Base-by-base conservation (phyloP, 2,888 invertebrate genomes). In the Dasysyrphus albostriatus region DNA sequence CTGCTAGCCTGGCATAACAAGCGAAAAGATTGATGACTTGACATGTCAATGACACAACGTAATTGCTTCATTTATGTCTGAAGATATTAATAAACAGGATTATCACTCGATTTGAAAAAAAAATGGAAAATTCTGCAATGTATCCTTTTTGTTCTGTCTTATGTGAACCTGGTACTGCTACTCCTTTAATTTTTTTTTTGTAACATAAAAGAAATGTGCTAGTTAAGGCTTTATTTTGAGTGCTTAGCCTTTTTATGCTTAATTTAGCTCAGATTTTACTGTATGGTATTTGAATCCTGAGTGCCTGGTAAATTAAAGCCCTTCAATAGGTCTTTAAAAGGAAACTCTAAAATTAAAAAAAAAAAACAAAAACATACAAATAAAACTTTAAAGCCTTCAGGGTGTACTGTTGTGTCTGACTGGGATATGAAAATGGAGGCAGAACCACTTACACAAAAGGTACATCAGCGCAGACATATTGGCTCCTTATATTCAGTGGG, bases 21-120 rank as follows among this genome's bases (percentile, higher is more conserved):
- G 90, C 90, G 90, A 91, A 92, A 92, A 92, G 92, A 92, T 92
- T 92, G 92, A 92, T 92, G 92, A 92, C 91, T 92, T 92, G 92
- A 92, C 92, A 90, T 91, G 92, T 92, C 91, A 92, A 92, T 92
- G 92, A 92, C 90, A 90, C 76, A 88, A 74, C 79, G 70, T 78
- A 83, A 88, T 83, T 84, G 51, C 69, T 63, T 14, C 75, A 44
- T 74, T 59, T 24, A 44, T 51, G 37, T 14, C 34, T 14, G 34
- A 39, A 67, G 54, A 9, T 69, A 65, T 44, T 75, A 79, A 49
- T 85, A 58, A 10, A 34, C 2, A n/a, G 32, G 69, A 19, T 59
- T 56, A 16, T 37, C 24, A 14, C 24, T 39, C 29, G 24, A n/a
- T 37, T 54, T 34, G 14, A 54, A 37, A 54, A 54, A 69, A 69